Conservation (phyloP, 2,888 invertebrate species). For the Lasioglossum calceatum region DNA sequence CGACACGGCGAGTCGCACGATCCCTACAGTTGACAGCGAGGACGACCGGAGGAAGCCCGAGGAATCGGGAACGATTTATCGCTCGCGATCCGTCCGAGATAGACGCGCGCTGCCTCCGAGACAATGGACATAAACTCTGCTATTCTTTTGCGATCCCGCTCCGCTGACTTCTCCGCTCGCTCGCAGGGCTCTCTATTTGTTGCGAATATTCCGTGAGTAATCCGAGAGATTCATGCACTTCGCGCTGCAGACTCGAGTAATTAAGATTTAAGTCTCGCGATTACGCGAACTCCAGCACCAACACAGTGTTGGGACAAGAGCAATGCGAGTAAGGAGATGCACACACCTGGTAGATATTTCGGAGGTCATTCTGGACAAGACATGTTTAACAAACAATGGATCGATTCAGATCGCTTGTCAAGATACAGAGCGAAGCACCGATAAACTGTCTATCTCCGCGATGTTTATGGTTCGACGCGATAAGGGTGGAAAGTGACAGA, state of each 20-base stretch:
- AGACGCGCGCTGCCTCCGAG: conserved; percentile 46
- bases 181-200: not conserved
- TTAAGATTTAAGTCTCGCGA: not conserved
- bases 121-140: conserved; percentile 52
- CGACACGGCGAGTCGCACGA: conserved; percentile 63
- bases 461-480: not conserved
- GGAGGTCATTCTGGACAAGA: not conserved
- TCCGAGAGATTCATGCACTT: not conserved
- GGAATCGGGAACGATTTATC: conserved; percentile 50
- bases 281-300: not conserved
- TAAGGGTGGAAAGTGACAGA: not conserved
- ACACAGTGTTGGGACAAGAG: not conserved
- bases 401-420: not conserved
- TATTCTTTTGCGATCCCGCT: not conserved
- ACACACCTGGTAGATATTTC: not conserved
- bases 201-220: not conserved
- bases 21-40: conserved; percentile 62
- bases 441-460: not conserved
- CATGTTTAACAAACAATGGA: not conserved
- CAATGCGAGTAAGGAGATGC: not conserved
- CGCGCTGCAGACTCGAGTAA: not conserved
- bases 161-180: not conserved
- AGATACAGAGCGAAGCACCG: not conserved
- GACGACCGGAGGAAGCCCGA: conserved; percentile 32
- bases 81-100: conserved; percentile 55